Evolutionary conservation across 1,140 invertebrate genomes (phyloP), one percentile per base, ranked within the genome.

Genomic region (Amyelois transitella): DNA sequence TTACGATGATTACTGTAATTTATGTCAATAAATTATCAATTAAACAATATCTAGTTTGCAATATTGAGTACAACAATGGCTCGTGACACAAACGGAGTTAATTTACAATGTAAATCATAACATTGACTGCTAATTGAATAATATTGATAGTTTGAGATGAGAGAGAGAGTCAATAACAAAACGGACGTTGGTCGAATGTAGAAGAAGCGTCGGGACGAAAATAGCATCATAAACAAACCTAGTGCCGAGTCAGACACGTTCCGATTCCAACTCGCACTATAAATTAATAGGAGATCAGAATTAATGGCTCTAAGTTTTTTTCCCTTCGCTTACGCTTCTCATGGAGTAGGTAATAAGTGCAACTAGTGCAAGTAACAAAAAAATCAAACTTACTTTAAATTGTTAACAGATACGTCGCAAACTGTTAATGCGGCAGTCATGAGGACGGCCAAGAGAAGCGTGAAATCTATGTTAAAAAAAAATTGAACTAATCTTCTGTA

Each of bases 211-310:
- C 50, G 61, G 66, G 65, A 66, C 71, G 56, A 55, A 76, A 76
- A 76, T 73, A 73, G 62, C 68, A 72, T 61, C 44, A 62, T 76
- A 76, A 72, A 76, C 73, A 76, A 73, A 71, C 70, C 69, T 47
- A 32, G 64, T 61, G 58, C 61, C 70, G 58, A 71, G 12, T 38
- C 7, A 38, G 32, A 38, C 12, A 6, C 25, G 25, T 10, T 38
- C 32, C 17, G 32, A 38, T 6, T 38, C 32, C n/a, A 38, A 14
- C 32, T n/a, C 1, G 17, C 12, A 38, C 32, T 38, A 14, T 14
- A 38, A n/a, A 38, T 8, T 14, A 38, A 14, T 14, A 14, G 5
- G 6, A 38, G 1, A 14, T 38, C 12, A 38, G 32, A 38, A 38
- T 2, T 1, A 4, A 38, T 10, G 12, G 2, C 17, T 4, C 12